A percentile compares a stretch with the other conserved stretches of the same genome.
phyloP scores from a whole-genome alignment of 2,113 vertebrate species.

The Himantopus leucocephalus region DNA sequence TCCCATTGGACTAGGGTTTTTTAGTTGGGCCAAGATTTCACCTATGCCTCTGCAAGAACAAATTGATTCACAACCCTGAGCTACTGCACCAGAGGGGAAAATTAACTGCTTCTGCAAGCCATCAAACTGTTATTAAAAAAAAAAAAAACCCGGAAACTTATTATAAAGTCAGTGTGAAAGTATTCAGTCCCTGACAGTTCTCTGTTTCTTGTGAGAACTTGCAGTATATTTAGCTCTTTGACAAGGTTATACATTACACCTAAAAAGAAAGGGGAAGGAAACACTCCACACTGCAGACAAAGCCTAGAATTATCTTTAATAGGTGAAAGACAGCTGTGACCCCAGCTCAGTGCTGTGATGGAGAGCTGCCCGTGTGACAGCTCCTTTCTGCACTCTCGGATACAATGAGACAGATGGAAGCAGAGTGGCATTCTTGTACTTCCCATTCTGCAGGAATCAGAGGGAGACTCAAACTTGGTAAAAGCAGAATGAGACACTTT shows the following conservation, averaged over 20 bases:
- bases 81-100: neutral
- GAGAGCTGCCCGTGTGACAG: slow-evolving; percentile 54
- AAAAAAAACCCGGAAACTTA: neutral
- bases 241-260: slow-evolving; percentile 68
- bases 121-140: slow-evolving; percentile 18
- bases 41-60: neutral
- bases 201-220: slow-evolving; percentile 56
- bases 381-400: slow-evolving; percentile 14
- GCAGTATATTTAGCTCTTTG: slow-evolving; percentile 52
- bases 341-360: neutral
- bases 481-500: slow-evolving; percentile 2
- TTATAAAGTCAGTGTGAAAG: slow-evolving; percentile 53
- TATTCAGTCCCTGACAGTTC: slow-evolving; percentile 46
- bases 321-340: slow-evolving; percentile 59
- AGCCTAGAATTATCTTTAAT: slow-evolving; percentile 63
- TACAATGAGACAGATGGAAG: slow-evolving; percentile 46
- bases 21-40: neutral
- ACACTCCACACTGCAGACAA: slow-evolving; percentile 26
- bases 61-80: slow-evolving; percentile 15
- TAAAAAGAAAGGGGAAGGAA: slow-evolving; percentile 46
- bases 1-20: neutral
- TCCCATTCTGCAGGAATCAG: neutral
- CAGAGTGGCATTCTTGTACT: neutral
- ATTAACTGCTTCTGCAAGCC: slow-evolving; percentile 41
- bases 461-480: slow-evolving; percentile 7